phyloP scores from a whole-genome alignment of 2,888 invertebrate species.

The Idaea biselata region DNA sequence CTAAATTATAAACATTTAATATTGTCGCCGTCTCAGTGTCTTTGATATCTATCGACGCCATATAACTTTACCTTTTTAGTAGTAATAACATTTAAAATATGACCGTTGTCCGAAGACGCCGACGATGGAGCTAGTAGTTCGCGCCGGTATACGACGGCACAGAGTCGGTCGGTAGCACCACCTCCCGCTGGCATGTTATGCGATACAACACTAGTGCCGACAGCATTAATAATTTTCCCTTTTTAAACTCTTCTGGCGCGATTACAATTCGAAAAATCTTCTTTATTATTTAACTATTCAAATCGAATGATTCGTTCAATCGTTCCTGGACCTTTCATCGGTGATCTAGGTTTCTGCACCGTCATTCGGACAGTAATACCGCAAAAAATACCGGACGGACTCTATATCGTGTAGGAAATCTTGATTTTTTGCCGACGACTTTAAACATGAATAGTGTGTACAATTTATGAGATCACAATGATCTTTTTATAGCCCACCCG shows the following conservation, averaged over 20 bases:
- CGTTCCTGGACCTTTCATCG: constrained; percentile 29
- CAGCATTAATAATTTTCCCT: constrained; percentile 44
- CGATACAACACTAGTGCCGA: constrained; percentile 66
- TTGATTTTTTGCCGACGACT: constrained; percentile 60
- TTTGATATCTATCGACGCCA: constrained; percentile 65
- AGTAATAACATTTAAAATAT: constrained; percentile 64
- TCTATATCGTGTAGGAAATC: constrained; percentile 73
- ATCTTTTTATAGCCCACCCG: constrained; percentile 70
- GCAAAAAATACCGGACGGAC: constrained; percentile 69
- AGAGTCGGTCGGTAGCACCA: constrained; percentile 58
- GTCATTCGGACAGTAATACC: constrained; percentile 46
- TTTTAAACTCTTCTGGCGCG: constrained; percentile 30
- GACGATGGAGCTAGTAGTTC: not conserved
- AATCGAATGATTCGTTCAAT: constrained; percentile 15
- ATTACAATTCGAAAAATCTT: constrained; percentile 25
- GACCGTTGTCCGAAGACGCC: constrained; percentile 26
- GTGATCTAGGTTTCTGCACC: constrained; percentile 37
- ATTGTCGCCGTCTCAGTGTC: constrained; percentile 54
- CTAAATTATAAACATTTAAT: constrained; percentile 50
- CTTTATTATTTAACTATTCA: constrained; percentile 17
- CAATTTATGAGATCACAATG: constrained; percentile 77
- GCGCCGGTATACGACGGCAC: constrained; percentile 31
- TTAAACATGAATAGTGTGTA: constrained; percentile 76
- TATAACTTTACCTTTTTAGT: constrained; percentile 66
- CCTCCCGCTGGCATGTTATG: constrained; percentile 68